Evolutionary conservation across 23 tunicate species (phyloP).

Genomic region (Phallusia fumigata): DNA sequence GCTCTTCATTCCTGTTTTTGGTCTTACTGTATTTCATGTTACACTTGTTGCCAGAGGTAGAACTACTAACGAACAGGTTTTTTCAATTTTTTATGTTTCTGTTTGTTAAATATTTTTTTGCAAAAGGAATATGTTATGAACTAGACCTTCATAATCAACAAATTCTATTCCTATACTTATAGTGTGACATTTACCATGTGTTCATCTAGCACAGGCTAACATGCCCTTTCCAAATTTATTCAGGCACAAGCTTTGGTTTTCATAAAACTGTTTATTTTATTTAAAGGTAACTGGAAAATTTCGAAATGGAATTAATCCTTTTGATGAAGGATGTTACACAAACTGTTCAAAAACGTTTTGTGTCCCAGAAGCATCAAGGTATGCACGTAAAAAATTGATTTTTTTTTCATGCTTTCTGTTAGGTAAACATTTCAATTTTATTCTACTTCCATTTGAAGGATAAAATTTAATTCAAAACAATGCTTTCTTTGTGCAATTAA

Average conservation of each 20-base stretch:
- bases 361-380: slow-evolving; percentile 65
- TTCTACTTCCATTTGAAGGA: too few relatives aligned
- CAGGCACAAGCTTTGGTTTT: too few relatives aligned
- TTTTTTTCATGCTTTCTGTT: too few relatives aligned
- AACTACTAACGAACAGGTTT: slow-evolving; percentile 92
- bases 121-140: neutral
- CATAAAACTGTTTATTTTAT: neutral
- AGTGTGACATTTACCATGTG: too few relatives aligned
- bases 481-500: too few relatives aligned
- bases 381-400: slow-evolving; percentile 9
- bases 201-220: too few relatives aligned
- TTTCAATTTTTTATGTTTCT: neutral
- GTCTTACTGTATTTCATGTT: slow-evolving; percentile 77
- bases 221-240: too few relatives aligned
- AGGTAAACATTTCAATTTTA: too few relatives aligned
- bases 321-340: slow-evolving; percentile 64
- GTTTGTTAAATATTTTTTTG: neutral
- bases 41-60: slow-evolving; percentile 67
- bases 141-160: too few relatives aligned
- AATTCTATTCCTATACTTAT: too few relatives aligned
- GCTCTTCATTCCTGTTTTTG: slow-evolving; percentile 69
- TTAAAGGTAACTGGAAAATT: slow-evolving; percentile 93
- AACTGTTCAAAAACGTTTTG: slow-evolving; percentile 67
- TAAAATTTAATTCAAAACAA: too few relatives aligned
- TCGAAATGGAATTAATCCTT: slow-evolving; percentile 78